phyloP scores from a whole-genome alignment of 2,797 vertebrate species.

The Diglossa cyanea region DNA sequence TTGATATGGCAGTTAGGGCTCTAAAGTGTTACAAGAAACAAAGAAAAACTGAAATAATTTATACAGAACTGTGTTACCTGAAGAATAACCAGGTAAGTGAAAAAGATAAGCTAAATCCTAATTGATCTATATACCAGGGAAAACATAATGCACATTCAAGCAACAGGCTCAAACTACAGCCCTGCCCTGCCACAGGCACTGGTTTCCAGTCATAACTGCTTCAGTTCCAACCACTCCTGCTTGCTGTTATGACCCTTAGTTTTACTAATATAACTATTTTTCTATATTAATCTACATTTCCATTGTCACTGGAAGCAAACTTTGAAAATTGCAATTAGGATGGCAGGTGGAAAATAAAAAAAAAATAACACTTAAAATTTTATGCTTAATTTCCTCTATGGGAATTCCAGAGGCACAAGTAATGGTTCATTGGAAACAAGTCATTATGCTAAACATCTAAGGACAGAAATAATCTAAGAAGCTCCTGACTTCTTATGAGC shows the following conservation, averaged over 20 bases:
- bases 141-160: neutral
- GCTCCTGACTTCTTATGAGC: constrained; percentile 35
- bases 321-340: neutral
- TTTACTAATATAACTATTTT: neutral
- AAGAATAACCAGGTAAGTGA: neutral
- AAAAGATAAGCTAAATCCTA: neutral
- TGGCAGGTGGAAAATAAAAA: neutral
- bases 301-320: neutral
- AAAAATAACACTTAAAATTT: neutral
- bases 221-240: neutral
- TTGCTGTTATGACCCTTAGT: neutral
- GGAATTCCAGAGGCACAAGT: constrained; percentile 45
- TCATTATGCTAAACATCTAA: constrained; percentile 60
- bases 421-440: constrained; percentile 57
- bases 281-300: neutral
- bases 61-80: neutral
- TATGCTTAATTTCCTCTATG: constrained; percentile 14
- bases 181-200: neutral
- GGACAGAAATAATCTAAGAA: constrained; percentile 52
- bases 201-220: neutral
- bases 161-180: neutral
- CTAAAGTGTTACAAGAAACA: neutral
- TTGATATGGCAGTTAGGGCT: neutral
- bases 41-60: neutral
- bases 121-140: neutral